phyloP scores from a whole-genome alignment of 2,797 vertebrate species.

The Oryzias sinensis region DNA sequence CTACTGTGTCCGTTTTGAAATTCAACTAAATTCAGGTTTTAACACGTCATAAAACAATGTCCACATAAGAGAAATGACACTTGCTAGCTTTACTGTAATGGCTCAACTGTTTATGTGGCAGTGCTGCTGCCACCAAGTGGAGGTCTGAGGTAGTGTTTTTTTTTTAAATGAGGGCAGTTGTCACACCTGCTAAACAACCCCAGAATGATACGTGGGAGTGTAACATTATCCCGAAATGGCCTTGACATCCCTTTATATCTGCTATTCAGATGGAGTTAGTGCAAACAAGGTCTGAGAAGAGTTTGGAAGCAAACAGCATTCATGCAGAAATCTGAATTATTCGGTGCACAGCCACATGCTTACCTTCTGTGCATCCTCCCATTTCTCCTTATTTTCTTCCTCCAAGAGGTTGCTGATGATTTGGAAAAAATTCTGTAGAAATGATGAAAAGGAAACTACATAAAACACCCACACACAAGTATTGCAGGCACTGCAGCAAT shows the following conservation, averaged over 20 bases:
- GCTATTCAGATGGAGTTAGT: constrained; percentile 11
- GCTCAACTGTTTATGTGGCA: constrained; percentile 55
- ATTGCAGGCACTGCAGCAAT: constrained; percentile 48
- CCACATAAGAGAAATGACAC: constrained; percentile 36
- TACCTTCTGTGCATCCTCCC: constrained; percentile 99
- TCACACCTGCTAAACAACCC: constrained; percentile 51
- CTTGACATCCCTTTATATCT: constrained; percentile 29
- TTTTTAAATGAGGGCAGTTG: constrained; percentile 56
- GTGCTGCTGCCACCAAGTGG: constrained; percentile 82
- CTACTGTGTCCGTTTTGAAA: constrained; percentile 18
- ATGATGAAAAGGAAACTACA: constrained; percentile 50
- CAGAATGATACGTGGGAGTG: constrained; percentile 19
- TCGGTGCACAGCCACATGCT: constrained; percentile 51
- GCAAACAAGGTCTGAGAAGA: constrained; percentile 9
- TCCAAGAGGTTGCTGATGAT: constrained; percentile 98
- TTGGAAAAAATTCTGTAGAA: constrained; percentile 97
- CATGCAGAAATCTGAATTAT: constrained; percentile 49
- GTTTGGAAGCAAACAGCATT: constrained; percentile 15
- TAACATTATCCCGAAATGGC: constrained; percentile 20
- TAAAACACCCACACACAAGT: constrained; percentile 52
- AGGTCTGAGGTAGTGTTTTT: constrained; percentile 41
- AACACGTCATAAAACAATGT: constrained; percentile 37
- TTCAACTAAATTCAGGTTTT: constrained; percentile 12
- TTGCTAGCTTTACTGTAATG: constrained; percentile 36
- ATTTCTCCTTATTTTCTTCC: constrained; percentile 98